Base-by-base conservation (phyloP, 2,113 vertebrate genomes). In the Pterocles orientalis region DNA sequence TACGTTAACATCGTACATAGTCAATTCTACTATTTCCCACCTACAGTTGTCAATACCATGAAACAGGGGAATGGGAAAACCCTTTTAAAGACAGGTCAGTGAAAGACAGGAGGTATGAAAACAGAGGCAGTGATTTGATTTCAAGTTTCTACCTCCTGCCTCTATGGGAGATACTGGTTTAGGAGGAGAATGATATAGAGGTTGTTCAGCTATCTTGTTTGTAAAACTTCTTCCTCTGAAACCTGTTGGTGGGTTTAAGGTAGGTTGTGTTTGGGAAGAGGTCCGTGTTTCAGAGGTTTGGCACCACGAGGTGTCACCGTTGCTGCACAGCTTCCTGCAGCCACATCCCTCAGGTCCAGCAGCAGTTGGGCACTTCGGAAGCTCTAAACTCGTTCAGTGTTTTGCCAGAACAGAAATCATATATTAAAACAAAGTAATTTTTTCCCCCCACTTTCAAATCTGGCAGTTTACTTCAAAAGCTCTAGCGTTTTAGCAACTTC, bases 281-380 rank as follows among this genome's bases (percentile, higher is more conserved):
- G 12, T 71, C 5, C 71, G n/a, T 82, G 78, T 76, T 82, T 26
- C 18, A 4, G 29, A 36, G 48, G 12, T 48, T 29, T 64, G 79
- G 61, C 50, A 64, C 97, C 97, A 95, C 93, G 36, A 96, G 97
- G 88, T 97, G 97, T 97, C 97, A 94, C 56, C 76, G 3, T 95
- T 94, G 95, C 87, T 96, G 84, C 96, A n/a, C 70, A 57, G 58
- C 31, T 94, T 20, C 18, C 19, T 69, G 31, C 23, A 47, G 43
- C 39, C 34, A 11, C 62, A 7, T 68, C 34, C 39, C 18, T 6
- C 26, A 28, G 16, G 11, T 54, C 47, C 65, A n/a, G 33, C 77
- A 78, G 56, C 0, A 0, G 58, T 86, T 34, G 25, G n/a, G 5
- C 0, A 0, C 47, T 58, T 78, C 0, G 0, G 41, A 34, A 66